Percentiles rank a stretch among this genome's conserved stretches.
These are phyloP conservation scores for Darevskia nairensis DNA, from an alignment of 2,797 vertebrate genomes.

Conservation along the genomic window DNA sequence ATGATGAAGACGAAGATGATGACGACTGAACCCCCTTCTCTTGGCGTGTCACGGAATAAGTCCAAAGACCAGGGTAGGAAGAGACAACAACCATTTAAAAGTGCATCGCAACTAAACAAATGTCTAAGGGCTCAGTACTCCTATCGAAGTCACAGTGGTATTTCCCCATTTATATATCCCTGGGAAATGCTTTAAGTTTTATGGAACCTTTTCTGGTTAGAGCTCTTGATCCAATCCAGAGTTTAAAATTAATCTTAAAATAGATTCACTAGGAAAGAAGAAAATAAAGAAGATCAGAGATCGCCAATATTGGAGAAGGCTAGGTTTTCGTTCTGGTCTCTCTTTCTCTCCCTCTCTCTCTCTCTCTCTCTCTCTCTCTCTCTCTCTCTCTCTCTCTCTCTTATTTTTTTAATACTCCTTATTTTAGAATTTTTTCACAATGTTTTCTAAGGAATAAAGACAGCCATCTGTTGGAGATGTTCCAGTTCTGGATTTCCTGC, in stretches of 20 bases:
- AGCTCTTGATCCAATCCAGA: neutral
- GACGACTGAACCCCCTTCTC: slow-evolving; percentile 78
- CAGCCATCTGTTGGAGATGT: neutral
- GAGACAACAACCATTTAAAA: slow-evolving; percentile 35
- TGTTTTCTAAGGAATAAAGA: neutral
- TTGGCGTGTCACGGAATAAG: slow-evolving; percentile 25
- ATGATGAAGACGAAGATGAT: slow-evolving; percentile 93
- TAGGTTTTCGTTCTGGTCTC: neutral
- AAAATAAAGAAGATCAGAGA: neutral
- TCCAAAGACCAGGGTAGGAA: slow-evolving; percentile 9
- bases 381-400: too few species aligned
- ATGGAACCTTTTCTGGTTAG: neutral
- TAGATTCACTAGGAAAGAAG: neutral
- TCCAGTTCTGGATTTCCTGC: neutral
- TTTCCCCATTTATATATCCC: too few species aligned
- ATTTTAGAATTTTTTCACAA: neutral
- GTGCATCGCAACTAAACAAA: neutral
- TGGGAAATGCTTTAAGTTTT: neutral
- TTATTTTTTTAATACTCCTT: neutral
- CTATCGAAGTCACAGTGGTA: neutral
- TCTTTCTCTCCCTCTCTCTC: too few species aligned
- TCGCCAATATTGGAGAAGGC: neutral
- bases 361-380: neutral
- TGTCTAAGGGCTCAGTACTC: slow-evolving; percentile 10
- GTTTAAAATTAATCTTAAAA: neutral